Evolutionary conservation across 1,140 invertebrate genomes (phyloP).

Genomic region (Trachymyrmex cornetzi): DNA sequence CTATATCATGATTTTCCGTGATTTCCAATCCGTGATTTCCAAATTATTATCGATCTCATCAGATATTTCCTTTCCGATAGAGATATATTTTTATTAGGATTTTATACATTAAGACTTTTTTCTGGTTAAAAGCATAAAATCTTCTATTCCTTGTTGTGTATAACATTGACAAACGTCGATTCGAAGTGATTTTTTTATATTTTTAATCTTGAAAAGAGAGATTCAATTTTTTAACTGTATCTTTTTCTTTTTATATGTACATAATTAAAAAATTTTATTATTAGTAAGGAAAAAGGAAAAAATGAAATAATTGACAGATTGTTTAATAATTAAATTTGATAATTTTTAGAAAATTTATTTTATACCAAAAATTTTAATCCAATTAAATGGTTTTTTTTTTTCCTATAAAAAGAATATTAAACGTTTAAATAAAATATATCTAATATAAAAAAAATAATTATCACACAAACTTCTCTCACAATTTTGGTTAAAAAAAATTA

Average conservation of each 20-base stretch:
- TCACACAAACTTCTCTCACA: background rate
- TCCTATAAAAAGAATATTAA: background rate
- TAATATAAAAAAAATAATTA: background rate
- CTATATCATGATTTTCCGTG: slow-evolving; percentile 31
- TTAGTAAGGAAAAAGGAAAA: background rate
- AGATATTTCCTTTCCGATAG: background rate
- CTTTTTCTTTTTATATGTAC: background rate
- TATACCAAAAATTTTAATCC: background rate
- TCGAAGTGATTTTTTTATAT: background rate
- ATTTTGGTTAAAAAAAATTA: background rate
- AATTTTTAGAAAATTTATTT: background rate
- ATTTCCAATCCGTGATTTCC: slow-evolving; percentile 16
- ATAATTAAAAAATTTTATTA: slow-evolving; percentile 6
- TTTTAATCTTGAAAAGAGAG: background rate
- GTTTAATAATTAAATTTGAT: background rate
- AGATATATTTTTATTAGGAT: background rate
- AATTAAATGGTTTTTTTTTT: background rate
- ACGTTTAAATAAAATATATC: background rate
- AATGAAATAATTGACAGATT: background rate
- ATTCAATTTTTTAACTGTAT: background rate
- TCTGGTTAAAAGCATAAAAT: background rate
- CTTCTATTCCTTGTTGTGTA: background rate
- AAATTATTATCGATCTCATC: background rate
- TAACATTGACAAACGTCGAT: background rate
- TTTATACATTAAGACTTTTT: background rate